Base-by-base conservation (phyloP, 2,113 vertebrate species). In the Phaethornis superciliosus region DNA sequence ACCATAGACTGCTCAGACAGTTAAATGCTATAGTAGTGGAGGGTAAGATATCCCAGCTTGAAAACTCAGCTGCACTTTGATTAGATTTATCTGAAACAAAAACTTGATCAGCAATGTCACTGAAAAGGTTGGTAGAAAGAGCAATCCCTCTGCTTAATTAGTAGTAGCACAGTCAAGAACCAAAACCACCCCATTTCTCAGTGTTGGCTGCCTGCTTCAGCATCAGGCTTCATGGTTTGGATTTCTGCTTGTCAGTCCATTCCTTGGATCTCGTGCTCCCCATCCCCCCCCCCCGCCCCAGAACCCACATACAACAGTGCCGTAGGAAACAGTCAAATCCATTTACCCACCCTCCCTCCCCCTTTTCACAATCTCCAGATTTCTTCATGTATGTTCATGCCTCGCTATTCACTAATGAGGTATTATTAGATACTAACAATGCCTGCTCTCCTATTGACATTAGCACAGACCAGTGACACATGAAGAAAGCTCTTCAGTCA, bases 391-490 rank as follows among this genome's bases (percentile, higher is more conserved):
- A 93, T 94, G 46, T 94, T 94, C 89, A 77, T 91, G 93, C 93
- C 92, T 94, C 4, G 46, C 95, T 95, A 74, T 90, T 95, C 64
- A 88, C 94, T 91, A 96, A 81, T 96, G 97, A 98, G 97, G 94
- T 97, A 96, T 95, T 96, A 95, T 96, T 95, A 94, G 87, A 95
- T 84, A 80, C 85, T 90, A 94, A 96, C 89, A 94, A 95, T 88
- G 96, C 90, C 95, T 94, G 94, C 70, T 90, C 63, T 94, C 81
- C 92, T 91, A 93, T 63, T 89, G 95, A 92, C 60, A 10, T 84
- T 62, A 89, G 85, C 59, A 90, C 94, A 94, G 95, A 95, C 89
- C 88, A 89, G 75, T 74, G 64, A 59, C 79, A 91, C 93, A 89
- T 69, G 94, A 90, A 95, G 93, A 97, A 96, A 95, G 95, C 67